phyloP scores from a whole-genome alignment of 2,888 invertebrate genomes.

The Aplocera efformata region DNA sequence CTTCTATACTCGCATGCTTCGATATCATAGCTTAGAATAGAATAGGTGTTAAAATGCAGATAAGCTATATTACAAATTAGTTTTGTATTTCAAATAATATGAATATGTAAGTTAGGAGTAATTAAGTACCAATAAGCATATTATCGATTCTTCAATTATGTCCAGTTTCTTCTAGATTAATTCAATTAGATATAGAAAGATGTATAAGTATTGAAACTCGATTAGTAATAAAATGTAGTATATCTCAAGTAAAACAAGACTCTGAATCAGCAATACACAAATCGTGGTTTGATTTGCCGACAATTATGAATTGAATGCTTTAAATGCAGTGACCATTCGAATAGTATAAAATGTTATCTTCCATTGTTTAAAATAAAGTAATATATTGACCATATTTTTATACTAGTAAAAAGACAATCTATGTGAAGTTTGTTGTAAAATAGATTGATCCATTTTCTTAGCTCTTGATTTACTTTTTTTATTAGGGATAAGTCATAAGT shows the following conservation, averaged over 20 bases:
- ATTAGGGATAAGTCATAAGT: constrained; percentile 40
- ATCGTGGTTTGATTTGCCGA: constrained; percentile 14
- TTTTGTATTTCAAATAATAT: constrained; percentile 16
- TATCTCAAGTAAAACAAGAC: constrained; percentile 7
- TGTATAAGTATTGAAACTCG: constrained; percentile 9
- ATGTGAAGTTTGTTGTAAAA: constrained; percentile 17
- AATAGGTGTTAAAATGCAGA: constrained; percentile 26
- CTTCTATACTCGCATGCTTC: constrained; percentile 62
- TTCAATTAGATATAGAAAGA: constrained; percentile 19
- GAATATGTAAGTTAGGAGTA: constrained; percentile 17
- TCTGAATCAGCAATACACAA: constrained; percentile 15
- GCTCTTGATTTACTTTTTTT: constrained; percentile 12
- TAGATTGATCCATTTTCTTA: constrained; percentile 13
- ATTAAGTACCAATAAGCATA: constrained; percentile 25
- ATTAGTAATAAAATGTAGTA: constrained; percentile 3
- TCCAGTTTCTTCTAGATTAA: constrained; percentile 25
- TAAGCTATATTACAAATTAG: constrained; percentile 21
- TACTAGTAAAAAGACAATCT: constrained; percentile 62
- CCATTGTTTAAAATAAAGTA: constrained; percentile 12
- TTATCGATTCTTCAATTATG: constrained; percentile 24
- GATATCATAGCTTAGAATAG: constrained; percentile 37
- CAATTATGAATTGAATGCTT: constrained; percentile 24
- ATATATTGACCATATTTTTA: constrained; percentile 67
- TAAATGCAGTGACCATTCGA: constrained; percentile 18
- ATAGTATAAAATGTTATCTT: constrained; percentile 11